phyloP scores from a whole-genome alignment of 23 tunicate genomes.

The Trididemnum clinides region DNA sequence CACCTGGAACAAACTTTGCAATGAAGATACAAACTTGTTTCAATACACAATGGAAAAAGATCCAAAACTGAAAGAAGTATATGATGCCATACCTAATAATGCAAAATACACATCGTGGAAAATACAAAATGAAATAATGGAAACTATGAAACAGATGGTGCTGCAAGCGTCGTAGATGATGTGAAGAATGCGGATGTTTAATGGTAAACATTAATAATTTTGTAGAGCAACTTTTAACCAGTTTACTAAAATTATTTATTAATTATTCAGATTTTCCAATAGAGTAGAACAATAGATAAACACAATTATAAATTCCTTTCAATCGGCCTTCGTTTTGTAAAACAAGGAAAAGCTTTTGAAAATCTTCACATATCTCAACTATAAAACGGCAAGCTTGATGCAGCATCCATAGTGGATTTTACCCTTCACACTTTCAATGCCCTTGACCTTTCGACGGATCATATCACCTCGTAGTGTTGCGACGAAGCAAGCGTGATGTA shows the following conservation, averaged over 20 bases:
- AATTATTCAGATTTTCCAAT: too few relatives aligned
- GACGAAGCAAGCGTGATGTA: not conserved
- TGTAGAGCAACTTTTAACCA: too few relatives aligned
- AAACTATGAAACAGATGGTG: not conserved
- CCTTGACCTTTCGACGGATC: too few relatives aligned
- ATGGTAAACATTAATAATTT: not conserved
- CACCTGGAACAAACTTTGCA: not conserved
- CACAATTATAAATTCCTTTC: not conserved
- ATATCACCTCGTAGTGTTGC: too few relatives aligned
- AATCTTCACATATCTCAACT: too few relatives aligned
- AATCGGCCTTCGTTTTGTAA: not conserved
- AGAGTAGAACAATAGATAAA: too few relatives aligned
- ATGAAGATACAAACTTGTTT: not conserved
- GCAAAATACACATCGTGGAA: not conserved
- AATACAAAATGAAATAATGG: not conserved
- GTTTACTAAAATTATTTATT: too few relatives aligned
- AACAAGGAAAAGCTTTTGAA: not conserved
- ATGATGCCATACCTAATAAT: not conserved
- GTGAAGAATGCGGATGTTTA: not conserved
- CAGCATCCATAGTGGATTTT: not conserved
- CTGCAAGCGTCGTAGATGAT: not conserved
- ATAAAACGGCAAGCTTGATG: not conserved
- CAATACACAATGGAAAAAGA: not conserved
- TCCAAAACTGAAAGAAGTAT: not conserved
- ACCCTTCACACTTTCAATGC: too few relatives aligned